Percentiles rank a stretch among this genome's conserved stretches.
These are phyloP conservation scores for Myxocyprinus asiaticus DNA, from an alignment of 2,113 vertebrate species.

Conservation along the genomic window DNA sequence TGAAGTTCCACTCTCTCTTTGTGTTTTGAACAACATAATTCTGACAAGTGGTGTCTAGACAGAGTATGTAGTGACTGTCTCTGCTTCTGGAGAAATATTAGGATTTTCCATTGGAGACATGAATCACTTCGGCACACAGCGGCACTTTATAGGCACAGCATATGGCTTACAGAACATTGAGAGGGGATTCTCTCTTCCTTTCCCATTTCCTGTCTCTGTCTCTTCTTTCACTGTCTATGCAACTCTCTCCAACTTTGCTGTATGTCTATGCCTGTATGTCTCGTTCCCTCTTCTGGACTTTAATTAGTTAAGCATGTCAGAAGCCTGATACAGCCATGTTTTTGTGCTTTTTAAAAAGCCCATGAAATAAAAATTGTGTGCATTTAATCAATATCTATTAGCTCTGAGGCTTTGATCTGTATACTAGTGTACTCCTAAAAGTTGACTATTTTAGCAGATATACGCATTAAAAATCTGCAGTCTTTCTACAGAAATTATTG, in stretches of 20 bases:
- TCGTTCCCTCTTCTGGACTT: slow-evolving; percentile 12
- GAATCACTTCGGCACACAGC: slow-evolving; percentile 64
- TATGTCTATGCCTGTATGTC: slow-evolving; percentile 49
- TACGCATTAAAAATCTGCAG: too few species aligned
- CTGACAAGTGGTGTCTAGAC: slow-evolving; percentile 51
- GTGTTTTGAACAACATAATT: slow-evolving; percentile 49
- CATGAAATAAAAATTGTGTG: too few species aligned
- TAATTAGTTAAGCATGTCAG: background rate
- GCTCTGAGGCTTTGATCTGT: too few species aligned
- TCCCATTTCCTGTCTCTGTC: background rate
- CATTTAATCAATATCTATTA: too few species aligned
- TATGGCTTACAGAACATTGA: slow-evolving; percentile 64
- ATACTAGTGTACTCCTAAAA: too few species aligned
- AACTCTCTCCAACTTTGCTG: slow-evolving; percentile 48
- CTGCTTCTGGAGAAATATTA: slow-evolving; percentile 62
- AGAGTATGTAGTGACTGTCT: slow-evolving; percentile 57
- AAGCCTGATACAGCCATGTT: too few species aligned
- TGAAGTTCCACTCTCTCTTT: slow-evolving; percentile 42
- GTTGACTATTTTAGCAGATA: too few species aligned
- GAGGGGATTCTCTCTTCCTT: slow-evolving; percentile 19
- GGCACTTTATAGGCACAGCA: slow-evolving; percentile 67
- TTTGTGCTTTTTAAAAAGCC: too few species aligned
- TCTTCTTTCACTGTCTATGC: background rate
- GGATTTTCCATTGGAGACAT: slow-evolving; percentile 58
- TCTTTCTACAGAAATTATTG: too few species aligned